Conservation (phyloP, 2,888 invertebrate species). For the Napeogenes sylphis region DNA sequence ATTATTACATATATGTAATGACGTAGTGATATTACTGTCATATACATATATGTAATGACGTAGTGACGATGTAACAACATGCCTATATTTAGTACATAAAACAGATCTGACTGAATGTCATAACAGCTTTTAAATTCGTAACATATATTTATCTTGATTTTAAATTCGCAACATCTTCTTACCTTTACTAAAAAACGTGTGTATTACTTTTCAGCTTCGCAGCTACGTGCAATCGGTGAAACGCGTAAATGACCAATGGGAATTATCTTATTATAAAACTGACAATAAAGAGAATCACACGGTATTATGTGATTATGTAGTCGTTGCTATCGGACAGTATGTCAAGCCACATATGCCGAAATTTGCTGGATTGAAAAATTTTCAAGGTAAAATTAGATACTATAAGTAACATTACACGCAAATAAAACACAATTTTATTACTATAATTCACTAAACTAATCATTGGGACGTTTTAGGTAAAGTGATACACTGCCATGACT, state of each 20-base stretch:
- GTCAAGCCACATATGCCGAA: constrained; percentile 51
- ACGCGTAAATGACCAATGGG: constrained; percentile 65
- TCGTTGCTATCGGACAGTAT: constrained; percentile 82
- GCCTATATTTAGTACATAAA: too few species aligned
- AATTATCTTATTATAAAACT: constrained; percentile 64
- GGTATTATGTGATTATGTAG: constrained; percentile 79
- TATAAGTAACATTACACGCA: too few species aligned
- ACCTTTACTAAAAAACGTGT: too few species aligned
- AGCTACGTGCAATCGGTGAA: constrained; percentile 66
- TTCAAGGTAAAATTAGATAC: constrained; percentile 50
- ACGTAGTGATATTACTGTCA: too few species aligned
- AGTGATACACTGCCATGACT: constrained; percentile 85
- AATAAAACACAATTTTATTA: neutral
- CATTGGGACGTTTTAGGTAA: constrained; percentile 60
- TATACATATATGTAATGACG: too few species aligned
- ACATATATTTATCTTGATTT: too few species aligned
- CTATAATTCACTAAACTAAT: neutral
- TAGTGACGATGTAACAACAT: too few species aligned
- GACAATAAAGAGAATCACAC: constrained; percentile 56
- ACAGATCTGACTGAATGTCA: too few species aligned
- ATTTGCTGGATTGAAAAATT: constrained; percentile 50
- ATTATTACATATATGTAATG: too few species aligned
- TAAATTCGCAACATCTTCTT: too few species aligned
- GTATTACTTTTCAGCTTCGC: constrained; percentile 51
- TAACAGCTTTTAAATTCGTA: too few species aligned